Evolutionary conservation across 2,797 vertebrate genomes (phyloP).

Genomic region (Poeciliopsis gracilis): DNA sequence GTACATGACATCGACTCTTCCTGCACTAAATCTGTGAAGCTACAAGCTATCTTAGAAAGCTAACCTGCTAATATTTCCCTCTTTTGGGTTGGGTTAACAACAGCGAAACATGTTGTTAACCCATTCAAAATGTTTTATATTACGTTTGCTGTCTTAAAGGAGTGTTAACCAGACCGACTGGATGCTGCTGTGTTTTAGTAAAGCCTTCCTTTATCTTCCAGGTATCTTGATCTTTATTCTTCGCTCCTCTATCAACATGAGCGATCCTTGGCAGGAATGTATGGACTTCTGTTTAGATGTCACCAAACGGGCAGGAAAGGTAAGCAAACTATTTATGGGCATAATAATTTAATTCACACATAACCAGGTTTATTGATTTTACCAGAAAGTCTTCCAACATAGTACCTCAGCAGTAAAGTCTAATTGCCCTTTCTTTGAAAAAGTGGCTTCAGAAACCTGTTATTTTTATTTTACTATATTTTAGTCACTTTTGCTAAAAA

Average conservation of each 20-base stretch:
- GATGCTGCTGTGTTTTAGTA: neutral
- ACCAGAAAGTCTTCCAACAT: neutral
- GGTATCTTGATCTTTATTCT: neutral
- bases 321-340: slow-evolving; percentile 29
- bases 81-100: too few relatives aligned
- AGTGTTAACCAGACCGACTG: neutral
- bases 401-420: too few relatives aligned
- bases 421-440: neutral
- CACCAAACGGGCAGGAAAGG: slow-evolving; percentile 75
- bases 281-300: slow-evolving; percentile 78
- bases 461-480: too few relatives aligned
- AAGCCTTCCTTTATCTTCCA: neutral
- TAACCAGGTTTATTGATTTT: neutral
- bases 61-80: neutral
- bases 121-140: neutral
- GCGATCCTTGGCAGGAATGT: slow-evolving; percentile 77
- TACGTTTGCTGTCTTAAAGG: neutral
- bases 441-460: neutral
- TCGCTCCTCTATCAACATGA: slow-evolving; percentile 55
- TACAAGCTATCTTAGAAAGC: slow-evolving; percentile 12
- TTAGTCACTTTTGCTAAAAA: neutral
- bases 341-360: neutral
- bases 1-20: too few relatives aligned
- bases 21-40: neutral
- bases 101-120: neutral